Evolutionary conservation across 2,888 invertebrate genomes (phyloP).

Genomic region (Apantesis nais): DNA sequence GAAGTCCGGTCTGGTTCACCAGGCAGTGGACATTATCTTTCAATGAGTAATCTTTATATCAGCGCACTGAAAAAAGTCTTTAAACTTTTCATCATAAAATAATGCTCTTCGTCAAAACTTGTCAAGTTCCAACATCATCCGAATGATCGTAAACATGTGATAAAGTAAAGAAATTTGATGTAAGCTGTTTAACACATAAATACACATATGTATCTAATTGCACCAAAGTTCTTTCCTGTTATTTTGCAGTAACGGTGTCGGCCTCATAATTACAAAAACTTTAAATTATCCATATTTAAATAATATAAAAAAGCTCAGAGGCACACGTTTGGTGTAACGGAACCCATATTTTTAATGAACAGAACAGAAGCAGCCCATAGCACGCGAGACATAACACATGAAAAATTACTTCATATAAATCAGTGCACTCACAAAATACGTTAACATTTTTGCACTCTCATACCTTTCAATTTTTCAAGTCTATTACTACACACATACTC

Average conservation of each 20-base stretch:
- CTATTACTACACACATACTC: slow-evolving; percentile 14
- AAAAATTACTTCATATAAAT: slow-evolving; percentile 13
- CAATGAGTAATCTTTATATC: too few relatives aligned
- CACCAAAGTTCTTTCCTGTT: background rate
- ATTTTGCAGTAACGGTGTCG: background rate
- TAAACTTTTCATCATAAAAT: too few relatives aligned
- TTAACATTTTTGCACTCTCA: slow-evolving; percentile 12
- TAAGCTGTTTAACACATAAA: too few relatives aligned
- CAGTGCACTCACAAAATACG: slow-evolving; percentile 7
- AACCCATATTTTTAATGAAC: background rate
- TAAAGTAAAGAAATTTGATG: too few relatives aligned
- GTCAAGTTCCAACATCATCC: slow-evolving; percentile 31
- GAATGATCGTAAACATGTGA: too few relatives aligned
- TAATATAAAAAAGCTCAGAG: background rate
- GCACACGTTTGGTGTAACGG: background rate
- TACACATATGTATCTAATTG: background rate
- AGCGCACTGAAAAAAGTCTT: too few relatives aligned
- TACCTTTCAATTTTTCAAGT: slow-evolving; percentile 12
- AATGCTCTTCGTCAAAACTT: slow-evolving; percentile 27
- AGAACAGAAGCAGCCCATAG: background rate
- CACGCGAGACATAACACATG: background rate
- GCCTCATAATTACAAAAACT: background rate
- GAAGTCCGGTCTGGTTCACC: too few relatives aligned
- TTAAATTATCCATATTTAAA: background rate
- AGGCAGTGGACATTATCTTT: too few relatives aligned